A percentile compares a stretch with the other conserved stretches of the same genome.
Conservation (phyloP, 2,113 vertebrate species). For the Vidua macroura region DNA sequence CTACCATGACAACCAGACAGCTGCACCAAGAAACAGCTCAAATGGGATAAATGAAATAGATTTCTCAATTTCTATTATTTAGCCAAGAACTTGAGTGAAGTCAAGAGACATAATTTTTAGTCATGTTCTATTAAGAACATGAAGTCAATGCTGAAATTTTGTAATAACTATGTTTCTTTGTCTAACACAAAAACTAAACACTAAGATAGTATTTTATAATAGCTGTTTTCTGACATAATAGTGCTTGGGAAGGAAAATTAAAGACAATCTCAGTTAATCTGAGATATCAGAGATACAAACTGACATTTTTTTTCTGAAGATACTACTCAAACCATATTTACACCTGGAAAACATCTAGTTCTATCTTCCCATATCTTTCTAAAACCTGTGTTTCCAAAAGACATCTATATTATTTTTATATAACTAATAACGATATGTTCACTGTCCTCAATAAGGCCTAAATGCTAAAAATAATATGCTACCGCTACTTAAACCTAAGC, state of each 20-base stretch:
- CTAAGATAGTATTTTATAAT: background rate
- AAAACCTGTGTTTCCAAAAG: background rate
- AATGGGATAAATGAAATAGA: rapidly evolving
- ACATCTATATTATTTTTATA: background rate
- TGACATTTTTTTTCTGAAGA: background rate
- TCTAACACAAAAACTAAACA: background rate
- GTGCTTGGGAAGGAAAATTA: background rate
- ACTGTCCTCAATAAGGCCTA: background rate
- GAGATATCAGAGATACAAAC: background rate
- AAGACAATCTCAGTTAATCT: background rate
- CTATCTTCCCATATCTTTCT: background rate
- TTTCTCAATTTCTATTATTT: background rate
- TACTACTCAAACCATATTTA: background rate
- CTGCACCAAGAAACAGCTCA: background rate
- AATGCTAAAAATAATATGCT: background rate
- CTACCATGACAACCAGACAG: background rate
- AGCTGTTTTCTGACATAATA: background rate
- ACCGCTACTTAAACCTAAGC: background rate
- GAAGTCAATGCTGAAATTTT: background rate
- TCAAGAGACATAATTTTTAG: background rate
- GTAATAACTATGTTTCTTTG: background rate
- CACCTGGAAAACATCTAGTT: background rate
- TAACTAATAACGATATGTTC: background rate
- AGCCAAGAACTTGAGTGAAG: background rate
- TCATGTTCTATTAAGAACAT: background rate